A percentile compares a stretch with the other conserved stretches of the same genome.
Evolutionary conservation across 2,113 vertebrate species (phyloP).

Genomic region (Peromyscus polionotus): DNA sequence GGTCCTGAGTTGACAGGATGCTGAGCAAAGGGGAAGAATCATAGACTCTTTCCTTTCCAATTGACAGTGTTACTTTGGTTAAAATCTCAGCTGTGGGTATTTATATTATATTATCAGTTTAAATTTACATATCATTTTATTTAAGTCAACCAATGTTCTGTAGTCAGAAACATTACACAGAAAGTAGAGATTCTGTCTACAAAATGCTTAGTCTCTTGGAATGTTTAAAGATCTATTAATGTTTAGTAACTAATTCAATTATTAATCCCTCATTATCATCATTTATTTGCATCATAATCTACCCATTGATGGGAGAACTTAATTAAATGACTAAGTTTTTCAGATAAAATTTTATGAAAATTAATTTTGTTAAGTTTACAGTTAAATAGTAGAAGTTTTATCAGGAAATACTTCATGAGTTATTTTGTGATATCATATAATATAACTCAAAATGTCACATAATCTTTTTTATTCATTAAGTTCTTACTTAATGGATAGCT

Average conservation of each 20-base stretch:
- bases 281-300: not conserved
- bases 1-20: accelerated
- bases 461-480: not conserved
- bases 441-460: not conserved
- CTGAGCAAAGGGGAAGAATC: not conserved
- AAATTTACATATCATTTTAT: not conserved
- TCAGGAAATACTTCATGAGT: not conserved
- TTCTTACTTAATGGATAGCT: not conserved
- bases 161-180: not conserved
- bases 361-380: not conserved
- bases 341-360: not conserved
- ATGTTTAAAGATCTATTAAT: not conserved
- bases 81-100: not conserved
- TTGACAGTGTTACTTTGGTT: not conserved
- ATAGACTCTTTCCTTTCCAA: not conserved
- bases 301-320: not conserved
- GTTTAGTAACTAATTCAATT: not conserved
- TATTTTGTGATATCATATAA: not conserved
- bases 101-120: not conserved
- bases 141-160: not conserved
- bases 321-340: not conserved
- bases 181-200: not conserved
- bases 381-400: not conserved
- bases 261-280: not conserved
- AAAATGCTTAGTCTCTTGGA: not conserved